Percentiles rank a stretch among this genome's conserved stretches.
phyloP scores from a whole-genome alignment of 2,797 vertebrate genomes.

The Darevskia mixta region DNA sequence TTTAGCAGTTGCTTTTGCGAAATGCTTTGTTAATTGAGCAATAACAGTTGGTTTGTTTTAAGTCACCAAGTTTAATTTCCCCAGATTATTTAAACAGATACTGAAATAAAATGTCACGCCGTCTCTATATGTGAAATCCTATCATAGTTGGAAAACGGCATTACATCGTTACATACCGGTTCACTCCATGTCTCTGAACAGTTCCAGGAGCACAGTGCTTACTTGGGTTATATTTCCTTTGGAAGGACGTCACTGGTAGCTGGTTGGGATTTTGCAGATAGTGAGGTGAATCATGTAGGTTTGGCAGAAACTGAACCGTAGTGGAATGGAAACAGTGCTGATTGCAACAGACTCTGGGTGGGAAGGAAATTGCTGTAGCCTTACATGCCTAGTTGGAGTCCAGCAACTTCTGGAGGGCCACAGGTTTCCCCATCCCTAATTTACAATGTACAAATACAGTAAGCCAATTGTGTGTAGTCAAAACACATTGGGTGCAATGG shows the following conservation, averaged over 20 bases:
- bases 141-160: not conserved
- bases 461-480: too few relatives aligned
- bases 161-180: not conserved
- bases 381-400: too few relatives aligned
- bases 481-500: too few relatives aligned
- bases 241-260: not conserved
- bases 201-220: not conserved
- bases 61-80: not conserved
- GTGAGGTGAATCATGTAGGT: too few relatives aligned
- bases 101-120: not conserved
- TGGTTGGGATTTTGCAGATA: too few relatives aligned
- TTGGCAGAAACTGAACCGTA: too few relatives aligned
- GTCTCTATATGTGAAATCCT: not conserved
- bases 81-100: not conserved
- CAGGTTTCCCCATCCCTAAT: too few relatives aligned
- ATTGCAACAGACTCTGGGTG: too few relatives aligned
- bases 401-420: too few relatives aligned
- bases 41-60: not conserved
- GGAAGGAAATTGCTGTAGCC: too few relatives aligned
- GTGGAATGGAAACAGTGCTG: too few relatives aligned
- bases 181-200: not conserved
- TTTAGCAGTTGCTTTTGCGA: slow-evolving; percentile 30
- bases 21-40: slow-evolving; percentile 29
- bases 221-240: not conserved
- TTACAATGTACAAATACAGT: too few relatives aligned